Base-by-base conservation (phyloP, 1,140 invertebrate genomes). In the Globodera rostochiensis region DNA sequence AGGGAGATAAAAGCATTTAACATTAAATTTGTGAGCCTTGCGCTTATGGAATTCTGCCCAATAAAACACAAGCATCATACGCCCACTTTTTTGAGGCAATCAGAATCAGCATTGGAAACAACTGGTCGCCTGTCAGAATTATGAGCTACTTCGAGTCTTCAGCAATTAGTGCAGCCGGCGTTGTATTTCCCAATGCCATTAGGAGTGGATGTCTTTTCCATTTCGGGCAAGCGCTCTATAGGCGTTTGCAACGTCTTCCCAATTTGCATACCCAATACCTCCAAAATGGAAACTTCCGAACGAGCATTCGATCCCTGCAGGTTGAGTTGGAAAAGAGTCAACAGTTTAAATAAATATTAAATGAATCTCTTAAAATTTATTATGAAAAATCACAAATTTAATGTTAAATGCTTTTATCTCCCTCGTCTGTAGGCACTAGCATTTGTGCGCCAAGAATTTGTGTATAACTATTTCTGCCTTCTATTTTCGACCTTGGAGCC, bases 131-230 rank as follows among this genome's bases (percentile, higher is more conserved):
- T 7, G 7, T 8, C 7, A 25, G 69, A 70, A 70, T 70, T 70
- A 70, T 70, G 69, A 70, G 69, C 45, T 6, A 70, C 13, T 70
- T 70, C 69, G 69, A 70, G 13, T 7, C 69, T 36, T 25, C 69
- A 46, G 25, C 69, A 70, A 7, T 70, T 13, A 70, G 13, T 70
- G 69, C 69, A 6, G 69, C 69, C 11, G 7, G 25, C 7, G 13
- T 70, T 70, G 69, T 70, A 7, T 70, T 70, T 70, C 69, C 69
- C 25, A 70, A 70, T 70, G 69, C 45, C 7, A 13, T 70, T 13
- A 6, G 13, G 13, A 36, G 25, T 46, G 69, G 69, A 7, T 70
- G 69, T 13, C 13, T 70, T 8, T 70, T 70, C 13, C 69, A 70
- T 70, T 8, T 70, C 7, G 69, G 69, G 25, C 25, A 70, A 70